Percentiles rank a stretch among this genome's conserved stretches.
These are phyloP conservation scores for Tetramorium alpestre DNA, from an alignment of 1,140 invertebrate genomes.

Conservation along the genomic window DNA sequence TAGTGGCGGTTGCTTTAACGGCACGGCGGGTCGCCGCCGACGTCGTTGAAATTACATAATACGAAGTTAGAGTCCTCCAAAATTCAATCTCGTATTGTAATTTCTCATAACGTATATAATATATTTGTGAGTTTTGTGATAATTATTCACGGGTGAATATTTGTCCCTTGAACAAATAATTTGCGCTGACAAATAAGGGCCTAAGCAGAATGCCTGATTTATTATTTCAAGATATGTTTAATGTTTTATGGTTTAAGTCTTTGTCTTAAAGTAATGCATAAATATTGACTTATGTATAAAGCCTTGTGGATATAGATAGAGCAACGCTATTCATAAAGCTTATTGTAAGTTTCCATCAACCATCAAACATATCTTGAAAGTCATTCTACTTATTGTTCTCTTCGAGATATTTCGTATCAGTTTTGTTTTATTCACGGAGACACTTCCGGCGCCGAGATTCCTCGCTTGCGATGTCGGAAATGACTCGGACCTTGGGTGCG, in stretches of 20 bases:
- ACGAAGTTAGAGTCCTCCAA: not conserved
- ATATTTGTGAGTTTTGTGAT: not conserved
- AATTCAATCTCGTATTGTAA: not conserved
- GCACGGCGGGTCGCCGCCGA: not conserved
- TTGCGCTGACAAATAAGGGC: not conserved
- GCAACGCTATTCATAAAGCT: too few relatives aligned
- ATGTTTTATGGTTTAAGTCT: too few relatives aligned
- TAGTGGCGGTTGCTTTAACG: not conserved
- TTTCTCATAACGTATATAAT: not conserved
- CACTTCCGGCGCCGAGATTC: conserved; percentile 24
- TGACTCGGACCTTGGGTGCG: not conserved
- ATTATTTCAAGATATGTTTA: too few relatives aligned
- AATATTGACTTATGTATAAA: too few relatives aligned
- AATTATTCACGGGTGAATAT: not conserved
- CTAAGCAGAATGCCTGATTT: too few relatives aligned
- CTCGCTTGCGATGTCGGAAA: not conserved
- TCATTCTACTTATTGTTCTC: too few relatives aligned
- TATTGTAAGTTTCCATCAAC: too few relatives aligned
- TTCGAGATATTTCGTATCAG: not conserved
- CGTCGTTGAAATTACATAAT: not conserved
- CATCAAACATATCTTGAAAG: too few relatives aligned
- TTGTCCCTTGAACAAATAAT: not conserved
- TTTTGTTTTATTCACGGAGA: not conserved
- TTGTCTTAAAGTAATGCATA: too few relatives aligned
- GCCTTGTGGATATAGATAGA: too few relatives aligned